These are phyloP conservation scores for Athene noctua DNA, from an alignment of 2,113 vertebrate genomes.

Conservation along the genomic window DNA sequence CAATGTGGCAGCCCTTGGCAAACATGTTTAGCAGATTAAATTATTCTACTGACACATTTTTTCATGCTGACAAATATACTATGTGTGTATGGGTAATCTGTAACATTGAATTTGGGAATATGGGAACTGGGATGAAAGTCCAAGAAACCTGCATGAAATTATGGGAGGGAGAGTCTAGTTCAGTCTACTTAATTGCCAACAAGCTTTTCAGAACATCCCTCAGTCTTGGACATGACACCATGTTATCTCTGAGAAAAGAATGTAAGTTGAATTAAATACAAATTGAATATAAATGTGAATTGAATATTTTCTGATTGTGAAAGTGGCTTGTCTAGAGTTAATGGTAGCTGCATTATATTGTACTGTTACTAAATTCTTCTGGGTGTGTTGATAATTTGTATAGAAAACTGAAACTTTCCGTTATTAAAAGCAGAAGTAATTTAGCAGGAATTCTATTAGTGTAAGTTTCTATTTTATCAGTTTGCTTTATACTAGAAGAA, in stretches of 20 bases:
- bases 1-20: not conserved
- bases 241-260: not conserved
- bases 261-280: not conserved
- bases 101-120: not conserved
- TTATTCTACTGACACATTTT: not conserved
- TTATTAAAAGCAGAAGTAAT: not conserved
- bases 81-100: not conserved
- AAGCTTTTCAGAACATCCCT: not conserved
- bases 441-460: not conserved
- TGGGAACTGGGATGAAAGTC: not conserved
- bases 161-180: not conserved
- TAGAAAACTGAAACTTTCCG: not conserved
- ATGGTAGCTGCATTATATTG: not conserved
- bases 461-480: not conserved
- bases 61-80: not conserved
- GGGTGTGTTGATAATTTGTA: not conserved
- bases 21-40: not conserved
- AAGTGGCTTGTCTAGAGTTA: not conserved
- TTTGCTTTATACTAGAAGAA: not conserved
- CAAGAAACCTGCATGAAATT: not conserved
- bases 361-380: not conserved
- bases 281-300: not conserved
- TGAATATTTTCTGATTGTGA: not conserved
- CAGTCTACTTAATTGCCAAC: not conserved
- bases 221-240: not conserved